Evolutionary conservation across 2,888 invertebrate species (phyloP).

Genomic region (Euplexia lucipara): DNA sequence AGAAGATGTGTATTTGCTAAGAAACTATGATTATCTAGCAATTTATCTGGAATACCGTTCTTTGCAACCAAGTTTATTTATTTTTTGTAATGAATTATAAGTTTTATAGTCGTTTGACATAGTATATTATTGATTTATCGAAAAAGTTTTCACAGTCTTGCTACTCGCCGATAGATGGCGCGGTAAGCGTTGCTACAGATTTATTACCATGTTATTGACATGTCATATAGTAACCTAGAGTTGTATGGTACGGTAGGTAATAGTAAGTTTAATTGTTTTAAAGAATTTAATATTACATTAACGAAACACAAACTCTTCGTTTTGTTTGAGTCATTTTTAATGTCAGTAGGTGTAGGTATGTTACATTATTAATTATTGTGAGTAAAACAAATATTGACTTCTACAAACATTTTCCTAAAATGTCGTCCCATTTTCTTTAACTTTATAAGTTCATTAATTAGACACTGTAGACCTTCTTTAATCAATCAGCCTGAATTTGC

Average conservation of each 20-base stretch:
- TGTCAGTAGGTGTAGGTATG: too few species aligned
- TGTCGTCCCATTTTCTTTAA: not conserved
- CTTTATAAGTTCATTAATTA: not conserved
- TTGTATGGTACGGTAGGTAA: not conserved
- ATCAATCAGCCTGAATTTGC: not conserved
- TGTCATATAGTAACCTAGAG: not conserved
- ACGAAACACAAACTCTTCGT: not conserved
- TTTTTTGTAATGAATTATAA: too few species aligned
- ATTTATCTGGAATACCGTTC: not conserved
- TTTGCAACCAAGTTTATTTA: not conserved
- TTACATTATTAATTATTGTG: too few species aligned
- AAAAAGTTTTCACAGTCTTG: slow-evolving; percentile 60
- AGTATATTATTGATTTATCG: slow-evolving; percentile 24
- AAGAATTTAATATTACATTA: not conserved
- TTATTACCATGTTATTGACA: not conserved
- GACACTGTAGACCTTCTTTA: not conserved
- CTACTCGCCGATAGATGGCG: slow-evolving; percentile 87
- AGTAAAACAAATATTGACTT: not conserved
- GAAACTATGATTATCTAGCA: not conserved
- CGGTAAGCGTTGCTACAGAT: not conserved
- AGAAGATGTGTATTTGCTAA: not conserved
- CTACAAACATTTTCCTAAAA: not conserved
- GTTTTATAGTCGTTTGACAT: not conserved
- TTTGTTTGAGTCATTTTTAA: too few species aligned
- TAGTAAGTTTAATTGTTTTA: not conserved